Evolutionary conservation across 2,113 vertebrate species (phyloP).

Genomic region (Peromyscus maniculatus): DNA sequence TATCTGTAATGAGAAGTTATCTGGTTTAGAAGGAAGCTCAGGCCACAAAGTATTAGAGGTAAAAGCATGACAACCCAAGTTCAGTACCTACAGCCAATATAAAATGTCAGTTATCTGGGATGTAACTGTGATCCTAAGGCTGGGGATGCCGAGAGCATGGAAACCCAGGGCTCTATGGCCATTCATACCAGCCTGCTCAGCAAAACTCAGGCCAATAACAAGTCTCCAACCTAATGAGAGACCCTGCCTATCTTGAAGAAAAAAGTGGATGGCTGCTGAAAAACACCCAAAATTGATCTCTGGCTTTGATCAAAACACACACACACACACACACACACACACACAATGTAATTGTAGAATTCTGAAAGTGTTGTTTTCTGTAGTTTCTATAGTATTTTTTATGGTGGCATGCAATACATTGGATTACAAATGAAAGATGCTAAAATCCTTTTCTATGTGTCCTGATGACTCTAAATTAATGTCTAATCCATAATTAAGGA

Average conservation of each 20-base stretch:
- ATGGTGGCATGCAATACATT: background rate
- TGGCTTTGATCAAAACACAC: too few species aligned
- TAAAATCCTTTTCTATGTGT: background rate
- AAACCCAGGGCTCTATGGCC: background rate
- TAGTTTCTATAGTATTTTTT: background rate
- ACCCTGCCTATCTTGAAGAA: background rate
- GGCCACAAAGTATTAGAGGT: too few species aligned
- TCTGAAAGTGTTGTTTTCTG: background rate
- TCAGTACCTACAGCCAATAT: too few species aligned
- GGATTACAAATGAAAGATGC: background rate
- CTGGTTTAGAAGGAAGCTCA: background rate
- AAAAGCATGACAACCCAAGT: too few species aligned
- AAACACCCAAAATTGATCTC: background rate
- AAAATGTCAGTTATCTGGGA: too few species aligned
- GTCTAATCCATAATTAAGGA: background rate
- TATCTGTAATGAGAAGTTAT: background rate
- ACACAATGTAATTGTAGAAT: too few species aligned
- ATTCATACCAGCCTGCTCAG: background rate
- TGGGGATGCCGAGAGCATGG: background rate
- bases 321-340: too few species aligned
- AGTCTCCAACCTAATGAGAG: background rate
- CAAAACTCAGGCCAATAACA: background rate
- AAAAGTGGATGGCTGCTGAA: background rate
- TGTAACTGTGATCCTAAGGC: background rate
- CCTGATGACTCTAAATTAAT: background rate